Conservation (phyloP, 2,797 vertebrate species). For the Natrix natrix region DNA sequence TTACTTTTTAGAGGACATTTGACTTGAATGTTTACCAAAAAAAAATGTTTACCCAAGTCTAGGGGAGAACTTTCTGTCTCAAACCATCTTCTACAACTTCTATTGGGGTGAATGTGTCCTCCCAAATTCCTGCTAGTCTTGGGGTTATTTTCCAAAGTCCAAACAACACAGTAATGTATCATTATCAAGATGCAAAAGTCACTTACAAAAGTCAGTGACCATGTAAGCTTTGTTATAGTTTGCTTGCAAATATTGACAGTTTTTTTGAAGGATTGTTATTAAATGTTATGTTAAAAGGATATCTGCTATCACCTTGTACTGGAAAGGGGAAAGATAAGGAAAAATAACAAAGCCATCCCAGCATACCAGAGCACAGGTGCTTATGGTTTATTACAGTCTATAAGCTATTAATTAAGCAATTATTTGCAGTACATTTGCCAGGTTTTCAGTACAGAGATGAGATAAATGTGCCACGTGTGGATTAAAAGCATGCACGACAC, state of each 20-base stretch:
- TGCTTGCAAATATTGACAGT: constrained; percentile 67
- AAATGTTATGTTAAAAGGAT: constrained; percentile 71
- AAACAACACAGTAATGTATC: constrained; percentile 41
- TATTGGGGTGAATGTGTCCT: not conserved
- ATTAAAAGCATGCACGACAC: not conserved
- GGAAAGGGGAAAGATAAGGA: constrained; percentile 11
- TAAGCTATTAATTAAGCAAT: constrained; percentile 58
- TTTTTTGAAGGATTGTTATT: constrained; percentile 70
- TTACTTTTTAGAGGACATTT: not conserved
- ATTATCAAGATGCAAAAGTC: constrained; percentile 31
- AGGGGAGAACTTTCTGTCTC: not conserved
- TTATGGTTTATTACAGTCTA: constrained; percentile 60
- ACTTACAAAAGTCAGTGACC: constrained; percentile 34
- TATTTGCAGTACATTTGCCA: constrained; percentile 53
- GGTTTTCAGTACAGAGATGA: constrained; percentile 30
- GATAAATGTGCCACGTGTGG: constrained; percentile 43
- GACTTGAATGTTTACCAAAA: not conserved
- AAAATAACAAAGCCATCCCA: constrained; percentile 61
- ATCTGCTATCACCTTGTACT: constrained; percentile 68
- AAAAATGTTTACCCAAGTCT: not conserved
- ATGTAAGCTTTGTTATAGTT: constrained; percentile 61
- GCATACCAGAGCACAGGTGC: constrained; percentile 62
- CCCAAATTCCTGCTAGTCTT: not conserved
- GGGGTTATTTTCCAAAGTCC: constrained; percentile 41
- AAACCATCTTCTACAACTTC: not conserved